Percentiles rank a stretch among this genome's conserved stretches.
phyloP scores from a whole-genome alignment of 2,888 invertebrate species.

The Apamea epomidion region DNA sequence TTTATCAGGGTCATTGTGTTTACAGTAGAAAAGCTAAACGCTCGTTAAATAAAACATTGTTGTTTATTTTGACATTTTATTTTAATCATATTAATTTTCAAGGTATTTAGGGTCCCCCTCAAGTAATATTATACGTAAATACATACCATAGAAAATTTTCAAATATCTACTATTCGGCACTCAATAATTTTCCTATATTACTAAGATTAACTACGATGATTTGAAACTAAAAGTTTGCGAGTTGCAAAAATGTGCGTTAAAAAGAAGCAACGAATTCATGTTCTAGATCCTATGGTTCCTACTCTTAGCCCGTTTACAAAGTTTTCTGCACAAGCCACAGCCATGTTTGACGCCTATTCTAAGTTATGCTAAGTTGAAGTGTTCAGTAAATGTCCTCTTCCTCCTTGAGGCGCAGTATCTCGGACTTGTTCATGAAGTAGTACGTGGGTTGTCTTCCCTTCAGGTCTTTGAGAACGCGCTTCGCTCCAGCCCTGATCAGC shows the following conservation, averaged over 20 bases:
- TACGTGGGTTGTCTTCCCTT: slow-evolving; percentile 97
- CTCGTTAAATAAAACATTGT: slow-evolving; percentile 76
- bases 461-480: slow-evolving; percentile 95
- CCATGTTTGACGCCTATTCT: slow-evolving; percentile 64
- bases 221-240: slow-evolving; percentile 64
- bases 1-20: slow-evolving; percentile 67
- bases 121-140: slow-evolving; percentile 71
- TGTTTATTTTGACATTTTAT: slow-evolving; percentile 66
- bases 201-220: slow-evolving; percentile 55
- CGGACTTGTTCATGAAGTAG: slow-evolving; percentile 98
- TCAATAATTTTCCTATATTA: slow-evolving; percentile 60
- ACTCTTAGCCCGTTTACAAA: slow-evolving; percentile 65
- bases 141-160: slow-evolving; percentile 64
- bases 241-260: slow-evolving; percentile 73
- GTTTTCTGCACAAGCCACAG: slow-evolving; percentile 68
- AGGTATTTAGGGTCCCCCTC: slow-evolving; percentile 81
- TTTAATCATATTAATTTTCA: slow-evolving; percentile 67
- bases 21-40: slow-evolving; percentile 55
- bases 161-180: slow-evolving; percentile 74
- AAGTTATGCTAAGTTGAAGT: slow-evolving; percentile 31
- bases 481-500: slow-evolving; percentile 95
- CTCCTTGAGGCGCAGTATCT: slow-evolving; percentile 95
- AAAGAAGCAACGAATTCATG: slow-evolving; percentile 74
- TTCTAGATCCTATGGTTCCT: slow-evolving; percentile 48
- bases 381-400: slow-evolving; percentile 93